Percentiles rank a stretch among this genome's conserved stretches.
Evolutionary conservation across 2,113 vertebrate species (phyloP).

Genomic region (Aspidoscelis tigris): DNA sequence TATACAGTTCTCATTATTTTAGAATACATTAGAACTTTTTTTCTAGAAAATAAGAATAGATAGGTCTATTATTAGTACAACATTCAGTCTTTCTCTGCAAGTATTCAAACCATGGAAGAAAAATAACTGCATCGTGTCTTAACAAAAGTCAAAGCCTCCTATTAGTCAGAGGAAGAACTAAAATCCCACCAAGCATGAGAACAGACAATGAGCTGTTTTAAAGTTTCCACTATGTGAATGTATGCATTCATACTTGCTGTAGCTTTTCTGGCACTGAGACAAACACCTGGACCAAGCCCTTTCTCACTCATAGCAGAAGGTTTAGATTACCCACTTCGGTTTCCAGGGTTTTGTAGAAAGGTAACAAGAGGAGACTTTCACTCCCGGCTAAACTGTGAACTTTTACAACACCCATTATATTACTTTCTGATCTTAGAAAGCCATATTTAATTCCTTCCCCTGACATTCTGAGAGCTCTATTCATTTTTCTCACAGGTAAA

Average conservation of each 20-base stretch:
- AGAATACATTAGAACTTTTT: background rate
- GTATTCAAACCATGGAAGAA: background rate
- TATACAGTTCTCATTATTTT: constrained; percentile 17
- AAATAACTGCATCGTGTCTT: background rate
- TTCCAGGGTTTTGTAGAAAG: background rate
- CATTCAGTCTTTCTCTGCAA: background rate
- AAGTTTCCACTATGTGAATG: constrained; percentile 24
- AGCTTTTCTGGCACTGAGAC: constrained; percentile 12
- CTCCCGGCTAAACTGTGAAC: background rate
- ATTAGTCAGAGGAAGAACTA: constrained; percentile 31
- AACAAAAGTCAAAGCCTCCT: background rate
- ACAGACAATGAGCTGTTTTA: constrained; percentile 25
- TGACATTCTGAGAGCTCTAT: background rate
- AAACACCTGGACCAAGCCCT: constrained; percentile 21
- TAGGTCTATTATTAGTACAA: background rate
- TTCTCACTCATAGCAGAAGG: background rate
- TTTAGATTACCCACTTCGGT: background rate
- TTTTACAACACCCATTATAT: background rate
- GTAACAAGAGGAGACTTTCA: background rate
- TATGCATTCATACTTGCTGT: background rate
- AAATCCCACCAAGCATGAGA: constrained; percentile 18
- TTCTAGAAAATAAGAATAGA: background rate
- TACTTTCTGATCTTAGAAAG: background rate
- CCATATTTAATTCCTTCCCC: background rate
- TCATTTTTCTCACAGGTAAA: background rate